Evolutionary conservation across 2,113 vertebrate species (phyloP).

Genomic region (Mustelus asterias): DNA sequence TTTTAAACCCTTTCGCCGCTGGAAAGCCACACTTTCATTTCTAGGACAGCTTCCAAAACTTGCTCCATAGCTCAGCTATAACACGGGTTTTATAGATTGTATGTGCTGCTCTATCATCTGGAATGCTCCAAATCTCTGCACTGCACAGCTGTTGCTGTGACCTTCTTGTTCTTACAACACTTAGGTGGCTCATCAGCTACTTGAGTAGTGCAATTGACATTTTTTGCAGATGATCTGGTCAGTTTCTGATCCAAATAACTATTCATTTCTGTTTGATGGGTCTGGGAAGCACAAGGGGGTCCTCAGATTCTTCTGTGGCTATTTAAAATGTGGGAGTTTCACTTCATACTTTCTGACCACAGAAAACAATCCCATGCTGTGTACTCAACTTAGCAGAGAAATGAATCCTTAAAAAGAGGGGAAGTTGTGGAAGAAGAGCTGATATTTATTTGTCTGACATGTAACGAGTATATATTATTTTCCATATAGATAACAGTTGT

Average conservation of each 20-base stretch:
- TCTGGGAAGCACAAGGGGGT: background rate
- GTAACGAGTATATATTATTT: background rate
- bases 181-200: background rate
- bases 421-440: background rate
- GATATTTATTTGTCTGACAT: background rate
- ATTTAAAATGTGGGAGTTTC: background rate
- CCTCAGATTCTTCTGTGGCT: background rate
- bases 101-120: background rate
- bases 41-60: background rate
- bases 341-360: background rate
- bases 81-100: background rate
- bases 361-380: background rate
- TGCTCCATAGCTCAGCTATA: background rate
- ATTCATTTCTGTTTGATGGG: background rate
- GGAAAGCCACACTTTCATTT: background rate
- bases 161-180: background rate
- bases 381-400: background rate
- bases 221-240: background rate
- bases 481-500: background rate
- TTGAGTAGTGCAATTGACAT: background rate
- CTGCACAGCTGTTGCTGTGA: background rate
- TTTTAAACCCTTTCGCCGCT: background rate
- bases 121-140: background rate
- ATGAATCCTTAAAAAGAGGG: background rate
- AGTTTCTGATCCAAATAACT: background rate